phyloP scores from a whole-genome alignment of 2,797 vertebrate species.

The Cirrhinus molitorella region DNA sequence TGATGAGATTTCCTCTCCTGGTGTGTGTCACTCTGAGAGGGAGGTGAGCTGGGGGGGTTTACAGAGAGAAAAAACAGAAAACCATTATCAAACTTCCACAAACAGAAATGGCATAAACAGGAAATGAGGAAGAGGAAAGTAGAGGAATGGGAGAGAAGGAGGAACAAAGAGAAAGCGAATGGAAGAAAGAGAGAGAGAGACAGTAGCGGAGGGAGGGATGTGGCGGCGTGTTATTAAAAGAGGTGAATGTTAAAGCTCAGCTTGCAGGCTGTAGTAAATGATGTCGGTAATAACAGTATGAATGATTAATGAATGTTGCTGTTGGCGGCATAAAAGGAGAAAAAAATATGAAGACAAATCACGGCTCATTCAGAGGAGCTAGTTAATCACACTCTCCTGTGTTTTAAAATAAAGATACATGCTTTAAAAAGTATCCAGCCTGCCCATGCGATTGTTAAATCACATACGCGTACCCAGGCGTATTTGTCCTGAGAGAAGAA shows the following conservation, averaged over 20 bases:
- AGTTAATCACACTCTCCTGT: slow-evolving; percentile 66
- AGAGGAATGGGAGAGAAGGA: slow-evolving; percentile 30
- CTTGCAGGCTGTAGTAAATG: slow-evolving; percentile 73
- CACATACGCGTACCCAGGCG: slow-evolving; percentile 17
- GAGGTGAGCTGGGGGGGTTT: slow-evolving; percentile 7
- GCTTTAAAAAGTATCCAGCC: slow-evolving; percentile 27
- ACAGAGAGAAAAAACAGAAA: slow-evolving; percentile 43
- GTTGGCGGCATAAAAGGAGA: slow-evolving; percentile 63
- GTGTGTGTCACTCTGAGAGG: slow-evolving; percentile 75
- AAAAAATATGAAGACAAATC: slow-evolving; percentile 68
- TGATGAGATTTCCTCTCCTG: slow-evolving; percentile 76
- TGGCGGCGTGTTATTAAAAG: slow-evolving; percentile 70
- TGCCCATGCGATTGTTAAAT: slow-evolving; percentile 1
- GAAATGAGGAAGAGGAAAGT: slow-evolving; percentile 54
- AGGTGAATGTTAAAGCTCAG: slow-evolving; percentile 71
- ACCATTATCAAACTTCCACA: slow-evolving; percentile 55
- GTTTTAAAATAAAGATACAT: slow-evolving; percentile 57
- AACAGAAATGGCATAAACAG: slow-evolving; percentile 56
- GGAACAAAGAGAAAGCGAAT: slow-evolving; percentile 13
- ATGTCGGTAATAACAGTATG: slow-evolving; percentile 75
- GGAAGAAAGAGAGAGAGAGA: background rate
- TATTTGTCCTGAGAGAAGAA: slow-evolving; percentile 21
- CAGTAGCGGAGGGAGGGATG: slow-evolving; percentile 53
- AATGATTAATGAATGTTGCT: slow-evolving; percentile 76
- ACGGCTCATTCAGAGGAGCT: slow-evolving; percentile 58